Base-by-base conservation (phyloP, 2,797 vertebrate species). In the Myiothlypis coronata region DNA sequence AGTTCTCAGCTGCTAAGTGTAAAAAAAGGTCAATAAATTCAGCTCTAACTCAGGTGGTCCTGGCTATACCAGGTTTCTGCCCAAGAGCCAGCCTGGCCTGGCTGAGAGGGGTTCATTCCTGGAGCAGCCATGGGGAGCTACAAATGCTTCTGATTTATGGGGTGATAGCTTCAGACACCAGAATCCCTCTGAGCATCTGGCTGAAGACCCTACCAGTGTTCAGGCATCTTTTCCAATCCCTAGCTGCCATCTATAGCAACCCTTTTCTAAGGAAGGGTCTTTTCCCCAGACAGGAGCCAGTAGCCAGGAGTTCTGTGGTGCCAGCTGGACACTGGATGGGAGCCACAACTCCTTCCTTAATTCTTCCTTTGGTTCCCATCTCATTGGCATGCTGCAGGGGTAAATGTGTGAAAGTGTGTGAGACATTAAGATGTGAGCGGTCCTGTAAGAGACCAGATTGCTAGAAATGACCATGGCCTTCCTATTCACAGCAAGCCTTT, bases 91-190 rank as follows among this genome's bases (percentile, higher is more conserved):
- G 6, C 0, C 1, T 57, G 35, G 16, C 16, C 32, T 52, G 34
- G 12, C n/a, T 85, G 27, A 22, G 37, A 53, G 14, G 14, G 19
- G 3, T 63, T 84, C 4, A 12, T 76, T 83, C 47, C 59, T 89
- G 55, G 14, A 83, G 61, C 71, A 50, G 35, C 57, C 18, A 1
- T 0, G 3, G 24, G 17, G 17, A 91, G 15, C 20, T 68, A 8
- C 0, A 0, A 6, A 3, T 0, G 1, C 14, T 64, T 89, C 75
- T 83, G 24, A 61, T 74, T 74, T 39, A 17, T 0, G 0, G 20
- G 18, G 8, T 32, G 30, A 32, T 50, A 44, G 18, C 70, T 88
- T 83, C 43, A 71, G 35, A 10, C 26, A 19, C n/a, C 7, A 4
- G 81, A 86, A 50, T 71, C 2, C 78, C 39, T 59, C 35, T 50